phyloP scores from a whole-genome alignment of 2,888 invertebrate species.

The Dastarcus helophoroides region DNA sequence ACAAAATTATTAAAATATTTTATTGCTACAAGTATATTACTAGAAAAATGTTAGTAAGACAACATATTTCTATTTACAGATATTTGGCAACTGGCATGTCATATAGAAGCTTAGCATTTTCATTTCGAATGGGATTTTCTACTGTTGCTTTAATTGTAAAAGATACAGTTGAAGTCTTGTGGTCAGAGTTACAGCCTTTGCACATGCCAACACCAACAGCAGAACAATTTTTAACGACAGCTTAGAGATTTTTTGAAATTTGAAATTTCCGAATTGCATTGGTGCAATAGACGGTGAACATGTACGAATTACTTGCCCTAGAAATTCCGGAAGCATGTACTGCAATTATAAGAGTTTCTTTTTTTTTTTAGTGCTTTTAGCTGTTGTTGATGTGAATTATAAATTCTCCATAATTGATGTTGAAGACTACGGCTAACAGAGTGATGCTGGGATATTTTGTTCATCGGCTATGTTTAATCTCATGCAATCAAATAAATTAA shows the following conservation, averaged over 20 bases:
- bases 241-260: conserved; percentile 3
- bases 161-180: conserved; percentile 10
- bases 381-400: conserved; percentile 11
- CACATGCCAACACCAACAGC: conserved; percentile 11
- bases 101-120: no score
- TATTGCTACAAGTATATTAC: no score
- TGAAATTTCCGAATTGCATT: conserved; percentile 11
- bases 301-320: conserved; percentile 9
- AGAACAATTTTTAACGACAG: conserved; percentile 7
- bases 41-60: no score
- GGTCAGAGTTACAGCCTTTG: conserved; percentile 9
- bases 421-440: conserved; percentile 15
- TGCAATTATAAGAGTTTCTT: conserved; percentile 13
- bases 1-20: no score
- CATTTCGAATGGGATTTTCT: conserved; percentile 13
- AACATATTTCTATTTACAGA: no score
- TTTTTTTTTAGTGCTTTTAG: conserved; percentile 12
- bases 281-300: conserved; percentile 9
- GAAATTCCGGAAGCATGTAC: conserved; percentile 11
- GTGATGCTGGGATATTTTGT: conserved; percentile 16
- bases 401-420: conserved; percentile 12
- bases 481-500: no score
- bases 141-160: conserved; percentile 12
- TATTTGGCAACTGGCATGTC: no score
- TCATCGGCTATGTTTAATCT: conserved; percentile 9